Evolutionary conservation across 2,888 invertebrate genomes (phyloP), one percentile per base, ranked within the genome.

Genomic region (Polyommatus icarus): DNA sequence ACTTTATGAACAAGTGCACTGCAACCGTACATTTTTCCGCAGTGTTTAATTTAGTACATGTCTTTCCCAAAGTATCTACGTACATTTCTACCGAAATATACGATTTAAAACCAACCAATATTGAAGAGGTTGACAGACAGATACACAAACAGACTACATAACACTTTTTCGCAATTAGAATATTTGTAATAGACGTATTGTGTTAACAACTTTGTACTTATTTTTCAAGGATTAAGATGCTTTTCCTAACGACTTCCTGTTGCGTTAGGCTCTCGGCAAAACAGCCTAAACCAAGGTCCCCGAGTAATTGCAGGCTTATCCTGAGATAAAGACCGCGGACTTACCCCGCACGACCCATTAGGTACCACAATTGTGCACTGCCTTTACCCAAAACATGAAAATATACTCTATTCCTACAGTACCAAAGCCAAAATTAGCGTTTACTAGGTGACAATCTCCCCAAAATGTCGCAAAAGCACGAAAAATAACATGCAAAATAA

Each of bases 271-370:
- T 24, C 61, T 20, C 61, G 61, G 24, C 4, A 10, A 61, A 61
- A 12, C 61, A 12, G 61, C 61, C 61, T 61, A 24, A 61, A 61
- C 24, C 24, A 61, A 24, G 61, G 24, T 61, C 61, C 59, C 61
- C 61, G 61, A 61, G 24, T 24, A 61, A 61, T 61, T 20, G 4
- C 24, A 12, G 61, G 61, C 20, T 61, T 61, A 61, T 12, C 24
- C 61, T 61, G 61, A 61, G 61, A 61, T 61, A 61, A 61, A 24
- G 61, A 61, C 61, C 61, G 24, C 61, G 8, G 59, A 24, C 61
- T 61, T 24, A 61, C 61, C 61, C 61, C 61, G 20, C 24, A 61
- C 61, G 61, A 61, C 61, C 61, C 3, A 61, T 61, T 61, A 61
- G 61, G 10, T 3, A 24, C 61, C 8, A 10, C 61, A 61, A 3